phyloP scores from a whole-genome alignment of 2,113 vertebrate genomes.

The Anolis sagrei region DNA sequence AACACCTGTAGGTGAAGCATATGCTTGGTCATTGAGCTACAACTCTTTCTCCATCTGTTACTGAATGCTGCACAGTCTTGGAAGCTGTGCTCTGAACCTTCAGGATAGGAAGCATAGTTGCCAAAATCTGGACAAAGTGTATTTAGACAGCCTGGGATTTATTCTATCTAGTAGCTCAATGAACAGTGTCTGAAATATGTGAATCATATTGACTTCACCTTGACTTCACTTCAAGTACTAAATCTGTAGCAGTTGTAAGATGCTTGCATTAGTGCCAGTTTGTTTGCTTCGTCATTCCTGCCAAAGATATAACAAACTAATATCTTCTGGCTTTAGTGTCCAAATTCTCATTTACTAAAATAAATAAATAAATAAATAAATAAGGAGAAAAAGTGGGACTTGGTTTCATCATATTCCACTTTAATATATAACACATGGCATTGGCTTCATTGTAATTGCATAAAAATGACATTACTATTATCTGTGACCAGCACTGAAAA shows the following conservation, averaged over 20 bases:
- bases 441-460: not conserved
- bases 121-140: constrained; percentile 20
- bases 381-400: not conserved
- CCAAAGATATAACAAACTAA: constrained; percentile 29
- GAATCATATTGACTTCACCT: constrained; percentile 38
- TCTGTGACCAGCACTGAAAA: constrained; percentile 1
- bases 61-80: not conserved
- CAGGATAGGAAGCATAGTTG: not conserved
- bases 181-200: constrained; percentile 26
- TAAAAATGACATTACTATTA: not conserved
- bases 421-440: constrained; percentile 8
- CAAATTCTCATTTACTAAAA: constrained; percentile 12
- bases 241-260: constrained; percentile 52
- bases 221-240: constrained; percentile 60
- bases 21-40: not conserved
- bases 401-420: constrained; percentile 7
- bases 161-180: not conserved
- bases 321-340: constrained; percentile 18
- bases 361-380: too few species aligned
- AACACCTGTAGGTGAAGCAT: not conserved
- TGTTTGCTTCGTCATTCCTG: constrained; percentile 40
- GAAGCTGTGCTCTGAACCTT: not conserved
- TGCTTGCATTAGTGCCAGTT: constrained; percentile 55
- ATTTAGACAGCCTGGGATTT: constrained; percentile 25
- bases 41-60: not conserved